Conservation (phyloP, 2,113 vertebrate genomes). For the Salvelinus fontinalis region DNA sequence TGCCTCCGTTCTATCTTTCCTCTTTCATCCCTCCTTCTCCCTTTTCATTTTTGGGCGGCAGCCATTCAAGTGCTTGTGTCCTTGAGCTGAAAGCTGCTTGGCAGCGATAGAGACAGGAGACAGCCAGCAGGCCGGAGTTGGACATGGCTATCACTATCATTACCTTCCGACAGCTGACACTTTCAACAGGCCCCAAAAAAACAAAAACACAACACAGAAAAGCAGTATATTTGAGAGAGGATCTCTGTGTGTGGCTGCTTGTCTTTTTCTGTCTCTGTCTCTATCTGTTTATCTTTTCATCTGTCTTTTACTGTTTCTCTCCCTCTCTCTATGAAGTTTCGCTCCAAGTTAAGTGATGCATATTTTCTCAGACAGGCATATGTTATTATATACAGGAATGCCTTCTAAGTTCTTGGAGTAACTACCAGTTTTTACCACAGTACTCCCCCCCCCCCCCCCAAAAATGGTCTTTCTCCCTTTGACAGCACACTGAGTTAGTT, state of each 20-base stretch:
- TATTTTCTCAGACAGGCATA: background rate
- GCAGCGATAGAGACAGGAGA: background rate
- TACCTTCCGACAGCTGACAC: background rate
- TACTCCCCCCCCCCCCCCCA: background rate
- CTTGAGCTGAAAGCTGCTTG: conserved; percentile 3
- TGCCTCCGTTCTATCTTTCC: background rate
- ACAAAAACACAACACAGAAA: background rate
- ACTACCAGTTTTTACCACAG: background rate
- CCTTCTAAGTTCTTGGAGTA: background rate
- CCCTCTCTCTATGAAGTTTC: background rate
- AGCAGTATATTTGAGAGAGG: background rate
- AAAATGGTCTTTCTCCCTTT: background rate
- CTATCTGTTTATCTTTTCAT: background rate
- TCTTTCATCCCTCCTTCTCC: background rate
- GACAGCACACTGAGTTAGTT: background rate
- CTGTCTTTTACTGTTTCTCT: background rate
- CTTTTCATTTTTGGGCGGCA: background rate
- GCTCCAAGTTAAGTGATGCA: background rate
- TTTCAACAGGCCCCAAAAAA: background rate
- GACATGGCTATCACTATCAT: background rate
- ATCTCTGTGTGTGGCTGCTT: background rate
- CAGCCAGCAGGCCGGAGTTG: background rate
- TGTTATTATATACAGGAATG: background rate
- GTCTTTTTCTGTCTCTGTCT: background rate
- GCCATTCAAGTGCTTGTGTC: background rate